These are phyloP conservation scores for Catostomus latipinnis DNA, from an alignment of 2,797 vertebrate genomes.

Conservation along the genomic window DNA sequence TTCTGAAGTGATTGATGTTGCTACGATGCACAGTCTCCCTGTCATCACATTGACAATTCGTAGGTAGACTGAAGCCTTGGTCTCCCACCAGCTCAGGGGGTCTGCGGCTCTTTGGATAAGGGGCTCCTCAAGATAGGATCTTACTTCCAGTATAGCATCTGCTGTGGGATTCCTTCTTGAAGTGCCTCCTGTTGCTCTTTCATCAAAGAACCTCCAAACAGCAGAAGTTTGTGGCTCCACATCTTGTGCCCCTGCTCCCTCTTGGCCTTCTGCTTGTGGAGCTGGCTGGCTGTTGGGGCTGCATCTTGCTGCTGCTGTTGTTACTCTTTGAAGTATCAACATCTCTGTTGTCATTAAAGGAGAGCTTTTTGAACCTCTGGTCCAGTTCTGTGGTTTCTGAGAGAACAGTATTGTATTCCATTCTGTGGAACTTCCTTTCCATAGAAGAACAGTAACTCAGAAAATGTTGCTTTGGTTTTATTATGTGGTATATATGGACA, in stretches of 20 bases:
- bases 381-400: slow-evolving; percentile 25
- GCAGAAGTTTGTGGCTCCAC: slow-evolving; percentile 40
- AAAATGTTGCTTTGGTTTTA: background rate
- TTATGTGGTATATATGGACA: background rate
- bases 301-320: slow-evolving; percentile 35
- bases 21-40: no score
- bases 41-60: slow-evolving; percentile 15
- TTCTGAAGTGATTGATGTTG: no score
- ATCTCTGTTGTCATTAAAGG: slow-evolving; percentile 32
- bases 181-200: slow-evolving; percentile 40
- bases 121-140: background rate
- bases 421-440: slow-evolving; percentile 43
- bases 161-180: slow-evolving; percentile 47
- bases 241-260: no score
- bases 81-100: slow-evolving; percentile 28
- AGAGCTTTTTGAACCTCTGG: slow-evolving; percentile 38
- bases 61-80: slow-evolving; percentile 34
- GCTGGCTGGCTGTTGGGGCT: background rate
- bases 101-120: slow-evolving; percentile 35
- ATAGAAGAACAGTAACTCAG: background rate
- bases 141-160: slow-evolving; percentile 35
- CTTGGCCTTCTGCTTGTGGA: background rate
- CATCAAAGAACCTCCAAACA: slow-evolving; percentile 57
- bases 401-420: slow-evolving; percentile 32
- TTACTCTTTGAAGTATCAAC: slow-evolving; percentile 37